Base-by-base conservation (phyloP, 2,113 vertebrate species). In the Gambusia holbrooki region DNA sequence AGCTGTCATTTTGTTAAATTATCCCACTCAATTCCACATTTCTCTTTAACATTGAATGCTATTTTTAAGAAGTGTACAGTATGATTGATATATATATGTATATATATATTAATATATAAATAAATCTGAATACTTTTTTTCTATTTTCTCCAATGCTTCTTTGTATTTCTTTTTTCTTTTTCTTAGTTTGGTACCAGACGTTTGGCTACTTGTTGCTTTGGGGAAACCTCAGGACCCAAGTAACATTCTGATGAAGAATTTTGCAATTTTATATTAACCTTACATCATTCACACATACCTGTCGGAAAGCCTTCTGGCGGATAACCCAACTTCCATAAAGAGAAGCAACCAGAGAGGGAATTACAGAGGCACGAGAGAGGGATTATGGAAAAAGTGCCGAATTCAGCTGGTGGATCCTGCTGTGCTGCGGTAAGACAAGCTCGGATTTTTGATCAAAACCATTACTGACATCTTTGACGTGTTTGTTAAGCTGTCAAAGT, bases 341-440 rank as follows among this genome's bases (percentile, higher is more conserved):
- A 84, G 79, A 80, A 28, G 69, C 69, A 62, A 67, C 62, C 40
- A 71, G 45, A 69, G 32, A 80, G 76, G 28, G 63, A 45, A 54
- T 6, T 62, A 73, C 19, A 35, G 54, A 65, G 81, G 58, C 87
- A 97, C 25, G 1, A 95, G 94, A 89, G 83, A 58, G 94, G 93
- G 74, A 90, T 73, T 40, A 92, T 90, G 62, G 96, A 95, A 82
- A 96, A 96, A 92, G 89, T 92, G 76, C 95, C 93, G 72, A 93
- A 95, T 78, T 90, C 91, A 70, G 82, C 90, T 72, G 92, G 74
- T 67, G 96, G 95, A 77, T 94, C 94, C 45, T 93, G 94, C 3
- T 95, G 94, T 80, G 82, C 96, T 40, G 94, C 92, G 73, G 97
- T 98, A 95, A 96, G 96, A 78, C 58, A 51, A 11, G 8, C 42